A percentile compares a stretch with the other conserved stretches of the same genome.
phyloP scores from a whole-genome alignment of 2,888 invertebrate genomes.

The Euphydryas editha region DNA sequence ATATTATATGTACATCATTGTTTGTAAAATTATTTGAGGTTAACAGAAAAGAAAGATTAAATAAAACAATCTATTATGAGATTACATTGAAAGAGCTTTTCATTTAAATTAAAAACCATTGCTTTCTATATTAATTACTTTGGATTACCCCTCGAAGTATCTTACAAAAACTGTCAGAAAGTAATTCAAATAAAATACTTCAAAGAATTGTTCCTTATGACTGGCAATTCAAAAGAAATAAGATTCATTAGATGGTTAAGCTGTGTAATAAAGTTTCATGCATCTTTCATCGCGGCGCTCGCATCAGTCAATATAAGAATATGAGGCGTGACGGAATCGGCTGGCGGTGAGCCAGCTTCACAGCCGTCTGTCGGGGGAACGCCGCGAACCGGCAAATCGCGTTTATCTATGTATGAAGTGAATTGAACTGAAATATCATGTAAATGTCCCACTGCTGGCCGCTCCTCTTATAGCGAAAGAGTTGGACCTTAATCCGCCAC shows the following conservation, averaged over 20 bases:
- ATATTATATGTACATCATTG: no score
- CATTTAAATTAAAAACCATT: no score
- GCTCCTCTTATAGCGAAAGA: no score
- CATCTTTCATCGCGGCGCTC: slow-evolving; percentile 6
- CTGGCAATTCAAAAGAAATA: neutral
- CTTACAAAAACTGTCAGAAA: no score
- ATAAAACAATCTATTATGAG: no score
- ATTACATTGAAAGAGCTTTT: no score
- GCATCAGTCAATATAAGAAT: slow-evolving; percentile 6
- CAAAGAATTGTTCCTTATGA: neutral
- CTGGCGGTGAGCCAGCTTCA: slow-evolving; percentile 12
- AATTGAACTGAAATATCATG: no score
- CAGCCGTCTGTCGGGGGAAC: neutral
- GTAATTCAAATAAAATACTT: neutral
- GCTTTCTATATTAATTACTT: no score
- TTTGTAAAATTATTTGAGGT: no score
- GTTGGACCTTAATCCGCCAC: no score
- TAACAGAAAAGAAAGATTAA: no score
- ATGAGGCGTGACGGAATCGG: neutral
- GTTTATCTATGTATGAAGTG: neutral
- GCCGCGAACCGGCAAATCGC: neutral
- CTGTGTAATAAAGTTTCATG: neutral
- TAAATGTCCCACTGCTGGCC: neutral
- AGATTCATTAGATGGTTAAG: neutral
- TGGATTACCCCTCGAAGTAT: no score